Percentiles rank a stretch among this genome's conserved stretches.
These are phyloP conservation scores for Lineus longissimus DNA, from an alignment of 1,140 invertebrate genomes.

Conservation along the genomic window DNA sequence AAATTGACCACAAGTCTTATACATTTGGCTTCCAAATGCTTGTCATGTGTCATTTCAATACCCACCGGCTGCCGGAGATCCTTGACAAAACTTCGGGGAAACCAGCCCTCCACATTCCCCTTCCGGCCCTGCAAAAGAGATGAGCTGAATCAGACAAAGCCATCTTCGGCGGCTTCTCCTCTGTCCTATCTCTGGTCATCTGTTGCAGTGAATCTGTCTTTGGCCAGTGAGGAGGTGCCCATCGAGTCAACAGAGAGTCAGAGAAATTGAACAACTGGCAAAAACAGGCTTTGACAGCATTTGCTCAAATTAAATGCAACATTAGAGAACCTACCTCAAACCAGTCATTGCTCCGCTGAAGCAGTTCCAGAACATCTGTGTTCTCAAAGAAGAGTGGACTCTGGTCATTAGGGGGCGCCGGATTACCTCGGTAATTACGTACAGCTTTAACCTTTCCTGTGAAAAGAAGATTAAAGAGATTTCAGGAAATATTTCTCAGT, in stretches of 20 bases:
- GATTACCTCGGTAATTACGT: conserved; percentile 31
- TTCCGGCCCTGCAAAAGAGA: conserved; percentile 27
- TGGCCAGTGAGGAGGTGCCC: too few relatives aligned
- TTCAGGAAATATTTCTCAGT: background rate
- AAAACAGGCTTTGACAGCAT: too few relatives aligned
- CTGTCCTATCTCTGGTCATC: too few relatives aligned
- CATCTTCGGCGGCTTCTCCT: conserved; percentile 17
- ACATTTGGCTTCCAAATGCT: too few relatives aligned
- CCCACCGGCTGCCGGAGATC: background rate
- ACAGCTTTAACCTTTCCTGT: conserved; percentile 28
- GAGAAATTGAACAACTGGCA: too few relatives aligned
- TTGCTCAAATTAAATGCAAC: conserved; percentile 12
- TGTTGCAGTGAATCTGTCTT: too few relatives aligned
- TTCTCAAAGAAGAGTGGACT: conserved; percentile 32
- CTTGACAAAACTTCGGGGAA: conserved; percentile 35
- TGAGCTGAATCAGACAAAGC: background rate
- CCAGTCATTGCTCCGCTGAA: conserved; percentile 35
- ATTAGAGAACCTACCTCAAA: conserved; percentile 36
- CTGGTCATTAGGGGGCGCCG: conserved; percentile 27
- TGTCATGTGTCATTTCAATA: too few relatives aligned
- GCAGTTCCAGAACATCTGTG: conserved; percentile 41
- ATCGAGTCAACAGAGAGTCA: too few relatives aligned
- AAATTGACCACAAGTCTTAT: too few relatives aligned
- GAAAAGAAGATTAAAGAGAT: background rate
- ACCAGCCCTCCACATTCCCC: conserved; percentile 35